Base-by-base conservation (phyloP, 2,888 invertebrate genomes). In the Idaea biselata region DNA sequence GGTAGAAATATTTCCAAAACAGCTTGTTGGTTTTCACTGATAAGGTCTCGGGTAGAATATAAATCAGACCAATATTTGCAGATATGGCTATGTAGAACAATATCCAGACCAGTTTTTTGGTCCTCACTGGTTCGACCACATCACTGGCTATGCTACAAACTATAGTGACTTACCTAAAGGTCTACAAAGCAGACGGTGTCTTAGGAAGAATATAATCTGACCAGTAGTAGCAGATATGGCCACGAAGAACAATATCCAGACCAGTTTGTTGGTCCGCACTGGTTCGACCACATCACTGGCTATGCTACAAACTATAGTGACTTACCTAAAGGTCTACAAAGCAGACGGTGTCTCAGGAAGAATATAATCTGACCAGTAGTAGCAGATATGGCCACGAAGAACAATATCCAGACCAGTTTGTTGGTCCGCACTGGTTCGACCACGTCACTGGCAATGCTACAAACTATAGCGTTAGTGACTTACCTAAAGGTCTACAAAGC, bases 281-380 rank as follows among this genome's bases (percentile, higher is more conserved):
- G 44, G 44, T 44, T 11, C 7, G 11, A 44, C 44, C 11, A 44
- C 11, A 44, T 44, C 14, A 44, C 44, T 14, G 8, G 11, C 44
- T 1, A 44, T 44, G 7, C 3, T 44, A 44, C 44, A 44, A 11
- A 44, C 44, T 44, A 14, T 11, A 1, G 7, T 11, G 32, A 68
- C 94, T 94, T 93, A 98, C 98, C 98, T 93, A 97, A 94, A 79
- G 97, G 97, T 76, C 97, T 96, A 88, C 98, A 98, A 71, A 97
- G 93, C 71, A 97, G 93, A 74, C 98, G 94, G 92, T 98, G 98
- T 83, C 97, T 95, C 74, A 97, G 93, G 91, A 98, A 98, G 93
- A 97, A 98, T 78, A 96, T 93, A 70, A 98, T 93, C 71, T 98
- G 94, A 58, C 97, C 97, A 66, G 95, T 89, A 18, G 98, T 98